These are phyloP conservation scores for Mamestra brassicae DNA, from an alignment of 2,888 invertebrate genomes.

Conservation along the genomic window DNA sequence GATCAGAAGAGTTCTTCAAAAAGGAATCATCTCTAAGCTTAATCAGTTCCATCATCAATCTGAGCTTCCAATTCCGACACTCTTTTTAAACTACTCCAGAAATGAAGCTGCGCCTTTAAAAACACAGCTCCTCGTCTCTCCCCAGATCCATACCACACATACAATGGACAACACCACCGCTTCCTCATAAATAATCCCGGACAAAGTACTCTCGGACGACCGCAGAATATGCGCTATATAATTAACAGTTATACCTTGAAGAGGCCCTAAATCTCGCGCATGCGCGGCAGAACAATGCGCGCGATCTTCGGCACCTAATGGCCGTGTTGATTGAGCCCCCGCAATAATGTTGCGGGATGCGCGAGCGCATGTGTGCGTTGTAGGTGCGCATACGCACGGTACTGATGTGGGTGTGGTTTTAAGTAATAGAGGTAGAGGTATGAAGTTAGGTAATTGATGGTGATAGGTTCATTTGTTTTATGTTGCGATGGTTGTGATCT, in stretches of 20 bases:
- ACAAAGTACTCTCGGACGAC: conserved; percentile 80
- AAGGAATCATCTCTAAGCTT: background rate
- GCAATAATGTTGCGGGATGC: conserved; percentile 77
- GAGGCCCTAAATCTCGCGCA: conserved; percentile 84
- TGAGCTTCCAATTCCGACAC: background rate
- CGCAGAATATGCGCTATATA: conserved; percentile 83
- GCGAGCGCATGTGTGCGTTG: conserved; percentile 59
- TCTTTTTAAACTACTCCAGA: background rate
- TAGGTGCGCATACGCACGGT: conserved; percentile 30
- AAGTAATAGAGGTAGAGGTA: conserved; percentile 36
- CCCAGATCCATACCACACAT: conserved; percentile 18
- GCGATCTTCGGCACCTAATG: conserved; percentile 84
- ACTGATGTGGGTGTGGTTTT: conserved; percentile 43
- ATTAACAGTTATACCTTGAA: conserved; percentile 87
- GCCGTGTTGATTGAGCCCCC: conserved; percentile 79
- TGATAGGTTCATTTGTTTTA: conserved; percentile 42
- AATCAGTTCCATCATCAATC: background rate
- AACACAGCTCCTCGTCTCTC: background rate
- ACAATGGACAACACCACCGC: conserved; percentile 72
- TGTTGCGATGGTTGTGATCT: background rate
- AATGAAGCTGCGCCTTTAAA: background rate
- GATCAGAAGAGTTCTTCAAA: background rate
- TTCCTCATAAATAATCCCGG: conserved; percentile 79
- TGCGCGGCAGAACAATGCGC: conserved; percentile 82
- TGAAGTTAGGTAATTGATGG: conserved; percentile 19